Evolutionary conservation across 2,113 vertebrate species (phyloP).

Genomic region (Chitala chitala): DNA sequence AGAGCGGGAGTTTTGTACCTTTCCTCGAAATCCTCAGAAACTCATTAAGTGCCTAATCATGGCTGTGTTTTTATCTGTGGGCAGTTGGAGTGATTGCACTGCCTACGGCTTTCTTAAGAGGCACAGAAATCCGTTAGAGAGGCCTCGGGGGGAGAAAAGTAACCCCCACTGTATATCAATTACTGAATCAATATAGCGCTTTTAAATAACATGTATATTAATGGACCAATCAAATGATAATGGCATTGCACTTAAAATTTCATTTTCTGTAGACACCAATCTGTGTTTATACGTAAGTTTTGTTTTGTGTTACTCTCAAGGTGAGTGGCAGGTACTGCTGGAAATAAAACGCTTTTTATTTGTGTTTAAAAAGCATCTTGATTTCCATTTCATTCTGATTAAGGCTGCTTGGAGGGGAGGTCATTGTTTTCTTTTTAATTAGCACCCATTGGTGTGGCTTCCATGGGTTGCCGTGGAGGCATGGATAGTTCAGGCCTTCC

Average conservation of each 20-base stretch:
- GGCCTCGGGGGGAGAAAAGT: neutral
- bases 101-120: neutral
- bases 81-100: neutral
- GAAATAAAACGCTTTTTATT: neutral
- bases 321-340: neutral
- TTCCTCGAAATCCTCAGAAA: neutral
- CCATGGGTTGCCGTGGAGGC: neutral
- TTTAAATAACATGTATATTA: slow-evolving; percentile 2
- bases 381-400: no score
- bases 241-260: neutral
- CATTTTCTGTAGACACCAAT: neutral
- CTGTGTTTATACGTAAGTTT: neutral
- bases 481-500: no score
- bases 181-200: neutral
- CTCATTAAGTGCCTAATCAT: neutral
- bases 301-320: neutral
- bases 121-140: neutral
- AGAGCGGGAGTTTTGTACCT: neutral
- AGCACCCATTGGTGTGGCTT: neutral
- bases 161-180: neutral
- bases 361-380: no score
- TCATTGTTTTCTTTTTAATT: neutral
- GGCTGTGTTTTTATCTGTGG: neutral
- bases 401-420: no score
- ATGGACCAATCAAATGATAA: neutral